phyloP scores from a whole-genome alignment of 2,113 vertebrate genomes.

The Hyaena hyaena region DNA sequence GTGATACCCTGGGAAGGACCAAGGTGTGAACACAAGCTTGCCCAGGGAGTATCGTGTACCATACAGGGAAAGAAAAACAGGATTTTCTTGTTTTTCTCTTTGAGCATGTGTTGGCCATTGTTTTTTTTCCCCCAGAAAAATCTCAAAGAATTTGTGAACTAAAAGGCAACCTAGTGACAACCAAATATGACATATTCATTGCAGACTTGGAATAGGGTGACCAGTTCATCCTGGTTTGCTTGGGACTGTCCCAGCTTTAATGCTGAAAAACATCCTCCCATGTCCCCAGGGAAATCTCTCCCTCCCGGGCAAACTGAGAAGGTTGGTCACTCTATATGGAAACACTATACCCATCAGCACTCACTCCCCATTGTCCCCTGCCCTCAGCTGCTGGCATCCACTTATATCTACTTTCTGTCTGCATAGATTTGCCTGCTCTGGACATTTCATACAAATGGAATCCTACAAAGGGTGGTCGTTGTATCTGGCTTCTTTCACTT shows the following conservation, averaged over 20 bases:
- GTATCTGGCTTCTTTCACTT: not conserved
- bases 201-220: not conserved
- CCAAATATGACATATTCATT: not conserved
- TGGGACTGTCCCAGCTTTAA: not conserved
- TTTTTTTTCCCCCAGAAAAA: not conserved
- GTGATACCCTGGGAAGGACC: not conserved
- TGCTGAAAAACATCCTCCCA: not conserved
- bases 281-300: not conserved
- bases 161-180: not conserved
- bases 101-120: not conserved
- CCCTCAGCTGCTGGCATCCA: not conserved
- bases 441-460: not conserved
- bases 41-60: not conserved
- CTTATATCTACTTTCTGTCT: not conserved
- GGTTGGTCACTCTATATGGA: not conserved
- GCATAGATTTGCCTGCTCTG: not conserved
- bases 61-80: slow-evolving; percentile 4
- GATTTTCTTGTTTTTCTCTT: slow-evolving; percentile 37
- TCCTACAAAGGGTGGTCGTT: not conserved
- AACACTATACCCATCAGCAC: not conserved
- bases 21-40: not conserved
- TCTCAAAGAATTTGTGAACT: not conserved
- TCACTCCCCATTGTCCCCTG: not conserved
- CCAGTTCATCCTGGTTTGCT: not conserved
- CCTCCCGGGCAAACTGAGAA: not conserved